phyloP scores from a whole-genome alignment of 2,797 vertebrate species.

The Pyrocephalus nanus region DNA sequence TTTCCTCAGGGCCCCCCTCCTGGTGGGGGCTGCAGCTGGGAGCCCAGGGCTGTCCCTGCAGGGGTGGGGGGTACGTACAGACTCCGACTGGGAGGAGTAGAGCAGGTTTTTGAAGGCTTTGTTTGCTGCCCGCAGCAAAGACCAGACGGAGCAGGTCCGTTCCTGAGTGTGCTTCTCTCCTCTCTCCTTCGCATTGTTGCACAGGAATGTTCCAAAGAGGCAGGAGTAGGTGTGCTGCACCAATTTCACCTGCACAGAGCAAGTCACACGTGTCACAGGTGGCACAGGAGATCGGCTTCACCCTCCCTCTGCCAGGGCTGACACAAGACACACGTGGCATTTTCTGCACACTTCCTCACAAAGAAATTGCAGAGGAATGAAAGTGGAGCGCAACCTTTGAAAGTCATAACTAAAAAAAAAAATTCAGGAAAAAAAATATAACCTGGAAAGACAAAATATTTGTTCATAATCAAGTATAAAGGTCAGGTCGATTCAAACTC shows the following conservation, averaged over 20 bases:
- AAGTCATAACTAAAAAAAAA: neutral
- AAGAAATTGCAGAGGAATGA: neutral
- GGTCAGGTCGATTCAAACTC: neutral
- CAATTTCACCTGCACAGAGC: slow-evolving; percentile 88
- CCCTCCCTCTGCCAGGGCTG: neutral
- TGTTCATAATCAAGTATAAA: neutral
- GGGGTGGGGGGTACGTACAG: slow-evolving; percentile 77
- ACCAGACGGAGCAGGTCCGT: slow-evolving; percentile 96
- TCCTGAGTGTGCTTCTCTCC: slow-evolving; percentile 93
- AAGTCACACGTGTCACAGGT: neutral
- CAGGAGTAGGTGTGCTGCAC: slow-evolving; percentile 98
- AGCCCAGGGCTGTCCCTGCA: neutral
- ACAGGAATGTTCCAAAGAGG: slow-evolving; percentile 98
- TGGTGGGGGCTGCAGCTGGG: neutral
- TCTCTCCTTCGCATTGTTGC: slow-evolving; percentile 95
- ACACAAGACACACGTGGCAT: neutral
- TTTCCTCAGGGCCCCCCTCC: neutral
- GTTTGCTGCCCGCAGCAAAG: slow-evolving; percentile 91
- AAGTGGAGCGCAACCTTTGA: neutral
- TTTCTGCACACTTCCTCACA: neutral
- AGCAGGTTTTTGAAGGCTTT: slow-evolving; percentile 95
- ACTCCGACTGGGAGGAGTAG: slow-evolving; percentile 96
- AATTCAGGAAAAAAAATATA: neutral
- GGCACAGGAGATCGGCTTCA: neutral
- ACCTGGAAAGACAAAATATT: neutral